Evolutionary conservation across 1,140 invertebrate genomes (phyloP).

Genomic region (Drosophila prosaltans): DNA sequence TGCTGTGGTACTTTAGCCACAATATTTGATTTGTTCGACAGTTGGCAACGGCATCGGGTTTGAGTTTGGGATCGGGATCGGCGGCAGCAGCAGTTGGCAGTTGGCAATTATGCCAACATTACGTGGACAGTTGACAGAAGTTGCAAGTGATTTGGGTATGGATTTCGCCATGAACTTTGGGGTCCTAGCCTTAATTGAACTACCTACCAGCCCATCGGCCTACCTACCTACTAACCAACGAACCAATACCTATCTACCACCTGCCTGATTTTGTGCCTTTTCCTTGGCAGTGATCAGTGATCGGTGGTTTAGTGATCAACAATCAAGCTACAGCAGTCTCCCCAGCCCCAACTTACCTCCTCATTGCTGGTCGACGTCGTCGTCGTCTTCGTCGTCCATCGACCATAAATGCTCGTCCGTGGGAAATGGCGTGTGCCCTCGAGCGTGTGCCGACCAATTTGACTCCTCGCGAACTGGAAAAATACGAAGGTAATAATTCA

Average conservation of each 20-base stretch:
- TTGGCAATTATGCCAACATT: slow-evolving; percentile 28
- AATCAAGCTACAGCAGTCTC: slow-evolving; percentile 15
- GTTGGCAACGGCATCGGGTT: slow-evolving; percentile 53
- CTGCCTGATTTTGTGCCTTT: slow-evolving; percentile 38
- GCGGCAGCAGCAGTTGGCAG: slow-evolving; percentile 71
- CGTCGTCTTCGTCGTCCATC: slow-evolving; percentile 14
- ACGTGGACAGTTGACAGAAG: slow-evolving; percentile 22
- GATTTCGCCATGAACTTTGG: slow-evolving; percentile 56
- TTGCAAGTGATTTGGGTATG: slow-evolving; percentile 40
- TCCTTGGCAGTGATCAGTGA: slow-evolving; percentile 52
- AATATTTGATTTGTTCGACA: slow-evolving; percentile 79
- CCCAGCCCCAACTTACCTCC: background rate
- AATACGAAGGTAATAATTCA: slow-evolving; percentile 82
- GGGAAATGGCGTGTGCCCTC: slow-evolving; percentile 84
- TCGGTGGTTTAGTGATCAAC: slow-evolving; percentile 34
- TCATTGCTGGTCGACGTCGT: slow-evolving; percentile 13
- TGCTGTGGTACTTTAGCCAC: slow-evolving; percentile 14
- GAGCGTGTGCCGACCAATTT: slow-evolving; percentile 84
- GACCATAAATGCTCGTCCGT: slow-evolving; percentile 81
- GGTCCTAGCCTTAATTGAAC: slow-evolving; percentile 66
- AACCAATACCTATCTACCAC: slow-evolving; percentile 29
- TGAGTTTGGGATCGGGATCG: background rate
- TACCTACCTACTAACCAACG: slow-evolving; percentile 7
- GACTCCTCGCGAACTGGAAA: slow-evolving; percentile 82
- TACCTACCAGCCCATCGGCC: slow-evolving; percentile 29